These are phyloP conservation scores for Oscheius sp. DNA, from an alignment of 2,888 invertebrate species.

Conservation along the genomic window DNA sequence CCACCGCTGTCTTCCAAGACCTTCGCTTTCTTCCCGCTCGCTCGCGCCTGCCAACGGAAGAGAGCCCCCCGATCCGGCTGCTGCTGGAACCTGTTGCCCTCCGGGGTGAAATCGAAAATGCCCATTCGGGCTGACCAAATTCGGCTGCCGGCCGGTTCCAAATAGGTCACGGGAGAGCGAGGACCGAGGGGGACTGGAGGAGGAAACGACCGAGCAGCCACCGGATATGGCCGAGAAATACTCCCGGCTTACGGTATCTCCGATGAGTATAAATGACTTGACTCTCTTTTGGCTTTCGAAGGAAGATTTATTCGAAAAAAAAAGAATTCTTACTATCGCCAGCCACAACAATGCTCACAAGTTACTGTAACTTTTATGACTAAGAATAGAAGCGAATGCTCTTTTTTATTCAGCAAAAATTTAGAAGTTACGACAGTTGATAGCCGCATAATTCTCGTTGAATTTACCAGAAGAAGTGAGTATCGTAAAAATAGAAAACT, in stretches of 20 bases:
- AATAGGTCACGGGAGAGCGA: constrained; percentile 24
- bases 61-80: constrained; percentile 18
- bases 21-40: background rate
- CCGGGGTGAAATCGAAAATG: constrained; percentile 23
- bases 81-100: background rate
- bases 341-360: too few species aligned
- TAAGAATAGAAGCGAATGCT: too few species aligned
- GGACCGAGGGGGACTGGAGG: background rate
- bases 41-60: constrained; percentile 16
- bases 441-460: too few species aligned
- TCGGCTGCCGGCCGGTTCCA: constrained; percentile 18
- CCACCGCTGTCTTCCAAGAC: constrained; percentile 12
- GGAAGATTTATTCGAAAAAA: too few species aligned
- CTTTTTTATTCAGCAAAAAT: too few species aligned
- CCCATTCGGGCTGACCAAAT: constrained; percentile 4
- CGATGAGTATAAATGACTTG: constrained; percentile 10
- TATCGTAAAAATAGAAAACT: too few species aligned
- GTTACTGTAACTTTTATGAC: too few species aligned
- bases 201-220: background rate
- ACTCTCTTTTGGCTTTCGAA: too few species aligned
- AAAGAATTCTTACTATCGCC: too few species aligned
- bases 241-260: constrained; percentile 6
- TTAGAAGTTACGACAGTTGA: too few species aligned
- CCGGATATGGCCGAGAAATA: background rate
- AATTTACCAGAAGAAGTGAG: too few species aligned